phyloP scores from a whole-genome alignment of 2,797 vertebrate genomes.

The Tiaroga cobitis region DNA sequence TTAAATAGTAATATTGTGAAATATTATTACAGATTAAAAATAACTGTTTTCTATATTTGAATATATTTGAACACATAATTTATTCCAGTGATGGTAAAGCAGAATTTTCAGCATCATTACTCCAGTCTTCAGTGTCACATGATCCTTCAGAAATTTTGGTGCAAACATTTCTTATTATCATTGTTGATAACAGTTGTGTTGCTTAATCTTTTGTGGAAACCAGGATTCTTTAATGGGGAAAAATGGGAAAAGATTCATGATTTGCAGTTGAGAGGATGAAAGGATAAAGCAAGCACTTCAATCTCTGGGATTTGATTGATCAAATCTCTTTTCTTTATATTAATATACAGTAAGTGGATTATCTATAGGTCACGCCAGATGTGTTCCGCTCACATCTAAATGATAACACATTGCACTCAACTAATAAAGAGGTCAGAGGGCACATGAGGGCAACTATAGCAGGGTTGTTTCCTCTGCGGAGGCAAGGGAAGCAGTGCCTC shows the following conservation, averaged over 20 bases:
- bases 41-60: not conserved
- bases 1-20: not conserved
- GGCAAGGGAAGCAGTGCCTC: not conserved
- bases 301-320: conserved; percentile 62
- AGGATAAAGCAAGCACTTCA: conserved; percentile 57
- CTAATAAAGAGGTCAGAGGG: not conserved
- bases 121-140: too few species aligned
- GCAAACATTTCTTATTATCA: too few species aligned
- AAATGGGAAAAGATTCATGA: not conserved
- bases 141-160: too few species aligned
- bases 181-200: not conserved
- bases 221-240: not conserved
- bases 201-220: not conserved
- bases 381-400: not conserved
- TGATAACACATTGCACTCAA: conserved; percentile 8
- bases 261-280: conserved; percentile 34
- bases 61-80: not conserved
- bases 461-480: not conserved
- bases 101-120: too few species aligned
- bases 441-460: not conserved
- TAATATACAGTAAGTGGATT: conserved; percentile 66
- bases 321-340: conserved; percentile 63
- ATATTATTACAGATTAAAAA: not conserved
- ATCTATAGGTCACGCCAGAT: conserved; percentile 49
- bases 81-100: not conserved